Percentiles rank a stretch among this genome's conserved stretches.
Evolutionary conservation across 2,797 vertebrate genomes (phyloP).

Genomic region (Babyrousa celebensis): DNA sequence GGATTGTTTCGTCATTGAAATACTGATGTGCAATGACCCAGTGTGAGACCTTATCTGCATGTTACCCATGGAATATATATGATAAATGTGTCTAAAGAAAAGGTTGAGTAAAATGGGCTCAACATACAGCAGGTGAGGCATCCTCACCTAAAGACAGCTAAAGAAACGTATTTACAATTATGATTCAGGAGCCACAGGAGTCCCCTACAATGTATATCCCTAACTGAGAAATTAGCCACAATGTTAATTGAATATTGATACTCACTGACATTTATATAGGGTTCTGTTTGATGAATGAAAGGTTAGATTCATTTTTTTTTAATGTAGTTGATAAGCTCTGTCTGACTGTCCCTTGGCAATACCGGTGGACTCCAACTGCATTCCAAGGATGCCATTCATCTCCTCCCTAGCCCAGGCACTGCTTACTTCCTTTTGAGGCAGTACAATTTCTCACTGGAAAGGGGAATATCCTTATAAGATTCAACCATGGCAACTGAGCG

Average conservation of each 20-base stretch:
- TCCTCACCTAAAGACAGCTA: not conserved
- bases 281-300: slow-evolving; percentile 52
- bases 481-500: not conserved
- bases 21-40: not conserved
- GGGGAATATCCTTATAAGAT: not conserved
- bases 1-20: slow-evolving; percentile 51
- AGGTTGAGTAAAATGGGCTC: not conserved
- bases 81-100: not conserved
- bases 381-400: not conserved
- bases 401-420: too few species aligned
- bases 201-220: not conserved
- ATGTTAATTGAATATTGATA: slow-evolving; percentile 76
- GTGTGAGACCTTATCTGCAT: not conserved
- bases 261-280: slow-evolving; percentile 76
- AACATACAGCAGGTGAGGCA: not conserved
- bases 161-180: not conserved
- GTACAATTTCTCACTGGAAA: not conserved
- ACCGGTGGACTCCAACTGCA: not conserved
- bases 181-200: slow-evolving; percentile 1
- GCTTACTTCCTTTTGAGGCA: not conserved
- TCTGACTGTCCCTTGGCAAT: slow-evolving; percentile 16
- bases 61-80: not conserved
- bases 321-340: slow-evolving; percentile 52
- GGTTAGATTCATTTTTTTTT: slow-evolving; percentile 69
- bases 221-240: not conserved